Conservation (phyloP, 2,113 vertebrate species). For the Solea solea region DNA sequence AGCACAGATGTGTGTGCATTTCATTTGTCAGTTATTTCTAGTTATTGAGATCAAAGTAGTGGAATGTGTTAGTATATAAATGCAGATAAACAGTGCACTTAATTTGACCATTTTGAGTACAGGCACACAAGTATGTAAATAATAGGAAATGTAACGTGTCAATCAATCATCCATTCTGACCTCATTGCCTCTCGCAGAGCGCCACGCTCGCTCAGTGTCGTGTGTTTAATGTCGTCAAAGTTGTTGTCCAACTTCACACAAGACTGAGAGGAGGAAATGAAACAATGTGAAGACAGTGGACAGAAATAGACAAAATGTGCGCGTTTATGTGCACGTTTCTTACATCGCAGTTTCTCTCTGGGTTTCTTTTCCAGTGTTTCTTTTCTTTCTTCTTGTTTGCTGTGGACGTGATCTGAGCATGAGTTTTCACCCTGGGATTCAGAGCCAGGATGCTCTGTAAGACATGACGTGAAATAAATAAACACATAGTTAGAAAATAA, state of each 20-base stretch:
- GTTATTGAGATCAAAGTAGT: neutral
- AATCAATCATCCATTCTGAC: constrained; percentile 76
- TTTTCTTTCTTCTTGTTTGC: constrained; percentile 87
- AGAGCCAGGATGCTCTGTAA: constrained; percentile 86
- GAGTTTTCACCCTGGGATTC: constrained; percentile 85
- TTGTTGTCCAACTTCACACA: constrained; percentile 93
- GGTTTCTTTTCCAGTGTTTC: constrained; percentile 93
- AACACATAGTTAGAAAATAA: neutral
- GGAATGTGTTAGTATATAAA: neutral
- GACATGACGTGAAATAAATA: constrained; percentile 9
- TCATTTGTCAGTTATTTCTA: neutral
- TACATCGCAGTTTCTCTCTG: constrained; percentile 86
- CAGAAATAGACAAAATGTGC: neutral
- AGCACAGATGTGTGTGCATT: constrained; percentile 11
- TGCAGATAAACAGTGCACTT: no score
- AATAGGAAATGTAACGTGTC: no score
- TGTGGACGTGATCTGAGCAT: constrained; percentile 86
- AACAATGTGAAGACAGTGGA: neutral
- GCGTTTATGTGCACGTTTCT: constrained; percentile 52
- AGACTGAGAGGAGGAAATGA: constrained; percentile 59
- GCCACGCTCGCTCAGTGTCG: constrained; percentile 91
- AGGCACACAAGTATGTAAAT: no score
- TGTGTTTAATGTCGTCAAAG: constrained; percentile 95
- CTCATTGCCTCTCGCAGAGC: constrained; percentile 93
- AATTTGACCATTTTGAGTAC: no score